A percentile compares a stretch with the other conserved stretches of the same genome.
Conservation (phyloP, 2,797 vertebrate species). For the Sebastes hubbsi region DNA sequence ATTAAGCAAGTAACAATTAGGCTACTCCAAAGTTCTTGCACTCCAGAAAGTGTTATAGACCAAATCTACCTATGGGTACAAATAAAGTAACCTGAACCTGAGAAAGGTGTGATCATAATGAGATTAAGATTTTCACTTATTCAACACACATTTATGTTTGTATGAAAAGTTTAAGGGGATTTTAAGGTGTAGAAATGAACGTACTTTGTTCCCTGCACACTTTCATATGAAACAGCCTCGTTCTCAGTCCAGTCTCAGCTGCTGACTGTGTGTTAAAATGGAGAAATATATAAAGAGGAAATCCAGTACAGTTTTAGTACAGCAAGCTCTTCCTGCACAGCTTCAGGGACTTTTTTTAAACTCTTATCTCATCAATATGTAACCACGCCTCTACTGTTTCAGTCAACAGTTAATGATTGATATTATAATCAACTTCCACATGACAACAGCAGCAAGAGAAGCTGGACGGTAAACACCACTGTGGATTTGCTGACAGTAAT, state of each 20-base stretch:
- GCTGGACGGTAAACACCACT: neutral
- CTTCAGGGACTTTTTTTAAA: neutral
- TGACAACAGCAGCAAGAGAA: neutral
- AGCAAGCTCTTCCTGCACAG: neutral
- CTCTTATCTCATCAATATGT: neutral
- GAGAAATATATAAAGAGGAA: slow-evolving; percentile 9
- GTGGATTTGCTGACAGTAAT: neutral
- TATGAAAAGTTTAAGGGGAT: too few species aligned
- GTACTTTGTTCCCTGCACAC: neutral
- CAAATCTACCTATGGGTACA: too few species aligned
- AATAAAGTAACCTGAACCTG: too few species aligned
- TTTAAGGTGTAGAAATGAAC: neutral
- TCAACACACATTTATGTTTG: neutral
- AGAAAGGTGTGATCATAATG: too few species aligned
- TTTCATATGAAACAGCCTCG: neutral
- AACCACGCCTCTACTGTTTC: neutral
- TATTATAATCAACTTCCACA: neutral
- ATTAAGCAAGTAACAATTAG: too few species aligned
- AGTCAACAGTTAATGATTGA: neutral
- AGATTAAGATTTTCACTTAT: neutral
- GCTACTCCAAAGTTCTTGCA: too few species aligned
- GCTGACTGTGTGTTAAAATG: neutral
- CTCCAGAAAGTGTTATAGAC: too few species aligned
- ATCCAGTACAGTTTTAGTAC: neutral
- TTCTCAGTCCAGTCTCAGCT: neutral